Conservation (phyloP, 2,113 vertebrate species). For the Gymnobelideus leadbeateri region DNA sequence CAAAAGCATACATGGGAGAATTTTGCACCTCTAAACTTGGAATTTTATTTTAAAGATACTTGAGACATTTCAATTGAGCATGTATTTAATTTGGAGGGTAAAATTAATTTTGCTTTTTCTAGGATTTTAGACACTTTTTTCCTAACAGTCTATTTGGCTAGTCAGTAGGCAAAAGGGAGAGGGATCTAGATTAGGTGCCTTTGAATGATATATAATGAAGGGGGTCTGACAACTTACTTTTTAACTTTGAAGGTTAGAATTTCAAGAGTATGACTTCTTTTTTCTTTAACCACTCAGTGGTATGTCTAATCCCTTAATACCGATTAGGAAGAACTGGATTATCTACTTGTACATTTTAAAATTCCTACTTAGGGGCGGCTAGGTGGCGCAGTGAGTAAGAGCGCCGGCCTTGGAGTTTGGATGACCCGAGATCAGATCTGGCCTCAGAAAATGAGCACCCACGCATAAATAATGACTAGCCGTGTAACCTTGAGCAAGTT, state of each 20-base stretch:
- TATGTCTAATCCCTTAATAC: neutral
- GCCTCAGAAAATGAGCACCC: no score
- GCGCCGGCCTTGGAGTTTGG: no score
- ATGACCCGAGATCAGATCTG: no score
- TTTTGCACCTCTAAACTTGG: neutral
- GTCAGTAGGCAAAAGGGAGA: neutral
- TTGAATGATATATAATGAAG: neutral
- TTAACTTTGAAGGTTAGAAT: neutral
- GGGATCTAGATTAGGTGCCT: neutral
- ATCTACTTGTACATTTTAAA: conserved; percentile 9
- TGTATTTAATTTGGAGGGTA: neutral
- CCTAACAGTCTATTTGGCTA: neutral
- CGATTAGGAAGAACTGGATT: neutral
- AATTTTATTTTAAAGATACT: neutral
- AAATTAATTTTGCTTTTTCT: neutral
- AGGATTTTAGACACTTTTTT: neutral
- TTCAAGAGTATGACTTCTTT: neutral
- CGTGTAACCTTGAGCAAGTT: no score
- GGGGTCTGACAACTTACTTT: neutral
- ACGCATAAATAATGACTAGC: no score
- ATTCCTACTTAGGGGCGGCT: neutral
- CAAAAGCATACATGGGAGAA: neutral
- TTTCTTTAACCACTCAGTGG: neutral
- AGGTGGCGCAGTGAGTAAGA: no score
- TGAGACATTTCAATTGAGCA: neutral